These are phyloP conservation scores for Crocuta crocuta DNA, from an alignment of 2,113 vertebrate species.

Conservation along the genomic window DNA sequence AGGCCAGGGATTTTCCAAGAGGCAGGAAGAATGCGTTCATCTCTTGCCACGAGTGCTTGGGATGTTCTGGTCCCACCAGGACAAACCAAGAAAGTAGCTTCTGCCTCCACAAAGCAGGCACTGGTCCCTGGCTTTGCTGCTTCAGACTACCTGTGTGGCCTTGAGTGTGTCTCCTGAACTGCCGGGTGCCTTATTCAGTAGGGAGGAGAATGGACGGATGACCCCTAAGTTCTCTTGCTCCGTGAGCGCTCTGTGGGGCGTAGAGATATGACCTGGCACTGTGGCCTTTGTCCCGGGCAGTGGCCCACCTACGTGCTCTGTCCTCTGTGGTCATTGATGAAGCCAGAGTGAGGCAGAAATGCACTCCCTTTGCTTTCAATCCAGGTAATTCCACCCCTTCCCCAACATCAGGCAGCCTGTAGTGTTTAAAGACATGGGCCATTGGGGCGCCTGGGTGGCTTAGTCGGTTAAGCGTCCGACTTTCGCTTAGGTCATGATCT, in stretches of 20 bases:
- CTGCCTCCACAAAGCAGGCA: neutral
- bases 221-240: neutral
- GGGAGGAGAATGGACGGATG: neutral
- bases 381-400: fast-evolving
- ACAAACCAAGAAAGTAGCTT: neutral
- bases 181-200: fast-evolving
- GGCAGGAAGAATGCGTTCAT: neutral
- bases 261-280: neutral
- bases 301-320: neutral
- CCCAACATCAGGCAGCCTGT: neutral
- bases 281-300: neutral
- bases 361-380: neutral
- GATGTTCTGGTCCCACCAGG: no score
- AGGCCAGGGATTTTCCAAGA: neutral
- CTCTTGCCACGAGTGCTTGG: neutral
- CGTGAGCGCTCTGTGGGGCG: neutral
- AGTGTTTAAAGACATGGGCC: neutral
- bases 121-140: neutral
- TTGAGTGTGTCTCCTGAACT: neutral
- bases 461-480: no score
- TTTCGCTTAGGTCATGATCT: no score
- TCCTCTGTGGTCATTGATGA: neutral
- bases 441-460: no score
- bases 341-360: neutral
- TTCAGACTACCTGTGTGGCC: neutral